These are phyloP conservation scores for Agapetus fuscipes DNA, from an alignment of 2,888 invertebrate species.

Conservation along the genomic window DNA sequence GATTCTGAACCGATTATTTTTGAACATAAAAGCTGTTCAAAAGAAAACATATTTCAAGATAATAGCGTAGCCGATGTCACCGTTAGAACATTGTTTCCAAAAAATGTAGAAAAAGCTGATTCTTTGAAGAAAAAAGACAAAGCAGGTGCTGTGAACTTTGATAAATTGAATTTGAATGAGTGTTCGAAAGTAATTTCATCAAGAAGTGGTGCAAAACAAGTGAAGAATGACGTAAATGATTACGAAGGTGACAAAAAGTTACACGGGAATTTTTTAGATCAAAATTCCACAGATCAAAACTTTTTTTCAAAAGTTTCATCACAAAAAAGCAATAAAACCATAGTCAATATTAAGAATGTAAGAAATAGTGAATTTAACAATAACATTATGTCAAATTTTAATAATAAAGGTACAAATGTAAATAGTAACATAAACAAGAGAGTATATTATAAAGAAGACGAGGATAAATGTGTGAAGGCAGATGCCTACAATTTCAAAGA, in stretches of 20 bases:
- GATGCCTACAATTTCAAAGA: background rate
- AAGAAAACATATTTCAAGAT: slow-evolving; percentile 27
- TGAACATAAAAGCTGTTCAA: slow-evolving; percentile 27
- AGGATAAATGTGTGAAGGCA: background rate
- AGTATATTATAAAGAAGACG: too few species aligned
- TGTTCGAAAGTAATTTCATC: too few species aligned
- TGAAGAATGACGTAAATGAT: slow-evolving; percentile 3
- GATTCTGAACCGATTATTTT: slow-evolving; percentile 39
- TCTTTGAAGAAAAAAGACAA: background rate
- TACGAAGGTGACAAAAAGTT: background rate
- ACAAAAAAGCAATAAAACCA: background rate
- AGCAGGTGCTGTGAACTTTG: too few species aligned
- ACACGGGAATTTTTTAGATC: slow-evolving; percentile 31
- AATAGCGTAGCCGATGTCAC: slow-evolving; percentile 36
- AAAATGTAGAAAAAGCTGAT: background rate
- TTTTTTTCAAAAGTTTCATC: slow-evolving; percentile 16
- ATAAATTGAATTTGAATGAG: too few species aligned
- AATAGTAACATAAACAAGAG: too few species aligned
- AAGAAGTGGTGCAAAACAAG: too few species aligned
- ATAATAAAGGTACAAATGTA: background rate
- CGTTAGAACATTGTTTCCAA: slow-evolving; percentile 37
- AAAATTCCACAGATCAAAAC: slow-evolving; percentile 28
- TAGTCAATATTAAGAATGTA: background rate
- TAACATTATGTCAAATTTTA: background rate
- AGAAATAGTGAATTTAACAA: background rate